phyloP scores from a whole-genome alignment of 1,140 invertebrate genomes.

The Drosophila pallidifrons region DNA sequence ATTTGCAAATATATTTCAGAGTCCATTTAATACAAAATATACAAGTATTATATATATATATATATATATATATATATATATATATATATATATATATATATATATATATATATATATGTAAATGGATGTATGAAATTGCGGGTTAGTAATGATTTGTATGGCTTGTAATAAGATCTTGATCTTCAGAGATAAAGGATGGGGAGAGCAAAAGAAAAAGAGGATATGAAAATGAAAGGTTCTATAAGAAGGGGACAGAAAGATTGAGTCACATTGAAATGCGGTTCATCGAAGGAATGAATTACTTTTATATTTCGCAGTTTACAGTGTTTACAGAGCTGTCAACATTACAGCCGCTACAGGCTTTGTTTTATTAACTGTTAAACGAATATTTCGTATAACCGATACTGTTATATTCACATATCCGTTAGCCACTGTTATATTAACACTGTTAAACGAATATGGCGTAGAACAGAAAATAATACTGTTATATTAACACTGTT shows the following conservation, averaged over 20 bases:
- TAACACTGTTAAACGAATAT: background rate
- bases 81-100: background rate
- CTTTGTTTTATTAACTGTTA: background rate
- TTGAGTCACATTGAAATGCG: too few species aligned
- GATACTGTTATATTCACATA: background rate
- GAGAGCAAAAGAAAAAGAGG: background rate
- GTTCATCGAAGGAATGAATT: too few species aligned
- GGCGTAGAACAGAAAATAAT: too few species aligned
- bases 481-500: too few species aligned
- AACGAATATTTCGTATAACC: background rate
- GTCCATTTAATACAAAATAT: slow-evolving; percentile 23
- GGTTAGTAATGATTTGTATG: background rate
- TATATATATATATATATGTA: background rate
- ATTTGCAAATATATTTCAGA: slow-evolving; percentile 18
- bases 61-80: background rate
- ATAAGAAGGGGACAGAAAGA: too few species aligned
- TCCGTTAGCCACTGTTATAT: background rate
- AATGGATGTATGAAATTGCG: background rate
- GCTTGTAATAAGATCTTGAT: background rate
- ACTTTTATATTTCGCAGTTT: too few species aligned
- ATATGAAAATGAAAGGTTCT: background rate
- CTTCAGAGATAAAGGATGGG: background rate
- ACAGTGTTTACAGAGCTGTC: too few species aligned
- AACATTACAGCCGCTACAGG: too few species aligned
- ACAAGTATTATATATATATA: slow-evolving; percentile 1